Conservation (phyloP, 2,113 vertebrate genomes). For the Cnemophilus loriae region DNA sequence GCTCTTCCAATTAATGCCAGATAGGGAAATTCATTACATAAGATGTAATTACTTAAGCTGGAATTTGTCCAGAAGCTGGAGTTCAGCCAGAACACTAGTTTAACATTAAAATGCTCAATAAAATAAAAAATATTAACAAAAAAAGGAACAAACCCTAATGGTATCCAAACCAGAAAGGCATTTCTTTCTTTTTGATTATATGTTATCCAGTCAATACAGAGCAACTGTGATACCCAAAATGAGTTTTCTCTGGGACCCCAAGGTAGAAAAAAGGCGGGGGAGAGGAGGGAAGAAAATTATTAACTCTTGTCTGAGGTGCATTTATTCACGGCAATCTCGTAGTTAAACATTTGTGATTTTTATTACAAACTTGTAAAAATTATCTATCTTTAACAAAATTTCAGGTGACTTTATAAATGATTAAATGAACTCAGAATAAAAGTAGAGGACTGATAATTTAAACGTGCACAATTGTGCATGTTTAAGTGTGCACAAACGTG, state of each 20-base stretch:
- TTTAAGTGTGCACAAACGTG: background rate
- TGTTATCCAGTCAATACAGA: background rate
- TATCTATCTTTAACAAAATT: background rate
- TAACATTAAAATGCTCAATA: background rate
- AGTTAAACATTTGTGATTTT: background rate
- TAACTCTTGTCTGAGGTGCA: background rate
- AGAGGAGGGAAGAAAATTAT: fast-evolving
- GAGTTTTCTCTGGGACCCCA: background rate
- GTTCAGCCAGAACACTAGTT: background rate
- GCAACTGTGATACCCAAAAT: background rate
- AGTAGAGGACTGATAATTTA: background rate
- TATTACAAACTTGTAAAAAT: background rate
- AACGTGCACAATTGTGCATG: fast-evolving
- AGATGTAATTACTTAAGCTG: slow-evolving; percentile 29
- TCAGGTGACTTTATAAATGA: background rate
- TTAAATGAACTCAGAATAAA: background rate
- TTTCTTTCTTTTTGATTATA: background rate
- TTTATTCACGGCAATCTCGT: background rate
- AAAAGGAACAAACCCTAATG: background rate
- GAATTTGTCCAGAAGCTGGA: slow-evolving; percentile 23
- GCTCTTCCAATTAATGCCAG: slow-evolving; percentile 30
- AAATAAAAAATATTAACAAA: background rate
- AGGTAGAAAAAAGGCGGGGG: background rate
- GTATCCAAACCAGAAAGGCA: background rate
- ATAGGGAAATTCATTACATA: slow-evolving; percentile 11